Conservation (phyloP, 2,113 vertebrate genomes). For the Oryzias javanicus region DNA sequence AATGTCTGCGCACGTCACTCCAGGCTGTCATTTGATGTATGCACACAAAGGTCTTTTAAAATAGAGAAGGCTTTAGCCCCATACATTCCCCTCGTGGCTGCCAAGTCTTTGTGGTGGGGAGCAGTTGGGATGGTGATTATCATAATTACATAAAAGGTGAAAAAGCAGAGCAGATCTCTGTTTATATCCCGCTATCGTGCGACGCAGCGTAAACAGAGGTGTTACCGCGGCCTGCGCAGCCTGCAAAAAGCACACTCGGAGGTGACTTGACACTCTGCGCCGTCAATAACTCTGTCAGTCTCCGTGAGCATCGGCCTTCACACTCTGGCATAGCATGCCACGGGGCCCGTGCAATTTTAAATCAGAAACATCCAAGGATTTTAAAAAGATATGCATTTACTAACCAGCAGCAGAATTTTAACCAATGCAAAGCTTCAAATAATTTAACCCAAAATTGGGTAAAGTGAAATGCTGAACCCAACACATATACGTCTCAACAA, state of each 20-base stretch:
- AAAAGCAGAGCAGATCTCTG: neutral
- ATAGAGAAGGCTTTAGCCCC: constrained; percentile 46
- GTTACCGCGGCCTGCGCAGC: neutral
- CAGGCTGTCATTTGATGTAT: constrained; percentile 36
- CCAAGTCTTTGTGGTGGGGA: neutral
- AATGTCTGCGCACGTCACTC: constrained; percentile 5
- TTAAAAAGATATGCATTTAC: neutral
- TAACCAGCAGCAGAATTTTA: no score
- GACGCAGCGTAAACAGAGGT: constrained; percentile 16
- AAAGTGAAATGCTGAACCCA: no score
- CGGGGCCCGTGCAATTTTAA: neutral
- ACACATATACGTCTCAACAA: no score
- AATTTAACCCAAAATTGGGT: no score
- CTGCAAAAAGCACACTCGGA: neutral
- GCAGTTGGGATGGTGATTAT: neutral
- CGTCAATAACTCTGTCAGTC: constrained; percentile 9
- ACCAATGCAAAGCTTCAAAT: no score
- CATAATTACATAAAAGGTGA: neutral
- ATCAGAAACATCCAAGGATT: neutral
- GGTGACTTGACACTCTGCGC: constrained; percentile 14
- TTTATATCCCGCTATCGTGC: neutral
- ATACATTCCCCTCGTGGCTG: constrained; percentile 29
- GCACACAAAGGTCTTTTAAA: constrained; percentile 60
- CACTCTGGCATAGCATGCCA: constrained; percentile 33
- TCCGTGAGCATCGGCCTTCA: constrained; percentile 7